Conservation (phyloP, 1,140 invertebrate species). For the Pteromalus puparum region DNA sequence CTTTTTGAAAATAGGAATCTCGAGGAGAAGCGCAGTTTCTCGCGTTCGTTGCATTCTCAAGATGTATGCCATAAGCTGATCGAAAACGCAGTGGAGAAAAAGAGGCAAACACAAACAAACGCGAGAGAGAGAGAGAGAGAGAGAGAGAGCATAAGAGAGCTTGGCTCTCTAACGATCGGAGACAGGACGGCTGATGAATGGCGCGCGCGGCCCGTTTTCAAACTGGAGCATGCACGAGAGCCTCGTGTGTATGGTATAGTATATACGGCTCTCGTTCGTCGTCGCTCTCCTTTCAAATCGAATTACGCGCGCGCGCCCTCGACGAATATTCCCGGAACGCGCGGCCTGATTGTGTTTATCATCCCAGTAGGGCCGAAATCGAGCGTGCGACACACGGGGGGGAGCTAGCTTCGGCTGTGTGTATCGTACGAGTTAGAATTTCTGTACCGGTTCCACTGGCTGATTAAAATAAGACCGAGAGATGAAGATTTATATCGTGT, state of each 20-base stretch:
- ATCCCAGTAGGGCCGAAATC: neutral
- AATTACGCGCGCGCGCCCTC: neutral
- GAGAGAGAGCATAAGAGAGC: neutral
- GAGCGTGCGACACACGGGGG: neutral
- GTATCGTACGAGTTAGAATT: too few relatives aligned
- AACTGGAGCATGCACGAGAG: neutral
- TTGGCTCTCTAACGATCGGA: conserved; percentile 35
- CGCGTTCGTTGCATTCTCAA: too few relatives aligned
- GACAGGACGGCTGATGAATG: conserved; percentile 34
- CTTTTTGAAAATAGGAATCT: too few relatives aligned
- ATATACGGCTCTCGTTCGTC: neutral
- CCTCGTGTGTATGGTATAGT: neutral
- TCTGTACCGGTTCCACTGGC: too few relatives aligned
- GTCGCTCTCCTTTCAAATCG: conserved; percentile 5
- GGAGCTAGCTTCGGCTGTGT: too few relatives aligned
- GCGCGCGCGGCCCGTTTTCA: neutral
- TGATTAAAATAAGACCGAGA: neutral
- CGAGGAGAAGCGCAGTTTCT: too few relatives aligned
- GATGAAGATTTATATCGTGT: too few relatives aligned
- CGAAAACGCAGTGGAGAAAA: too few relatives aligned
- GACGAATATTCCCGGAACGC: neutral
- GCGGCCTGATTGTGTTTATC: conserved; percentile 24
- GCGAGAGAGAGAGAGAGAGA: neutral
- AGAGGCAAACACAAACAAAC: neutral
- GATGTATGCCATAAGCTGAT: too few relatives aligned